A percentile compares a stretch with the other conserved stretches of the same genome.
These are phyloP conservation scores for Aix galericulata DNA, from an alignment of 2,113 vertebrate species.

Conservation along the genomic window DNA sequence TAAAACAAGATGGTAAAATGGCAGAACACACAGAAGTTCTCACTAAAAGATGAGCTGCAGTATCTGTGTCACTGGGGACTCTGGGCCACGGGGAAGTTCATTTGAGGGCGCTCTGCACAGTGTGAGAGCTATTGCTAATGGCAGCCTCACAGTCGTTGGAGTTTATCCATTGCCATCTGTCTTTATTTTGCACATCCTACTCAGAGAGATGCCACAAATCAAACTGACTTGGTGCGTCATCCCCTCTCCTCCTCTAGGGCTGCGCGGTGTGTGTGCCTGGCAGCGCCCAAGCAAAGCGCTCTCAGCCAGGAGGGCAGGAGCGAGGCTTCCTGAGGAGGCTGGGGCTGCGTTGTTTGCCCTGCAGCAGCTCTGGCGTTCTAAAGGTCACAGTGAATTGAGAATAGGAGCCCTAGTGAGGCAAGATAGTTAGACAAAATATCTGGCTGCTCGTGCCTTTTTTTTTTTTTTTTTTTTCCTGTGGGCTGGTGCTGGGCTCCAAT, in stretches of 20 bases:
- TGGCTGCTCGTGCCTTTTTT: neutral
- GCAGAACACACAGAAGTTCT: neutral
- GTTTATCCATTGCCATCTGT: conserved; percentile 50
- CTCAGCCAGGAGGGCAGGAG: neutral
- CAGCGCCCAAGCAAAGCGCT: neutral
- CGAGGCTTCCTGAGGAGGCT: neutral
- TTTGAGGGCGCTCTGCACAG: neutral
- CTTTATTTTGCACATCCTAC: conserved; percentile 49
- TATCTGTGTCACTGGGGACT: neutral
- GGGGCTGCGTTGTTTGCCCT: neutral
- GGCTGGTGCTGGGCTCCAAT: neutral
- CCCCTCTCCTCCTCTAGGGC: neutral
- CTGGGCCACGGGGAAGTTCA: conserved; percentile 23
- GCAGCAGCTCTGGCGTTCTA: neutral
- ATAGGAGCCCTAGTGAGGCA: conserved; percentile 48
- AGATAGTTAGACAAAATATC: neutral
- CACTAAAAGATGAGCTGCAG: neutral
- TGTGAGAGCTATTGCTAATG: neutral
- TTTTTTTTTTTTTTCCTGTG: neutral
- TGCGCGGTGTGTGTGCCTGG: neutral
- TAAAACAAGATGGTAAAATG: neutral
- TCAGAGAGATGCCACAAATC: conserved; percentile 53
- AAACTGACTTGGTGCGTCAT: conserved; percentile 54
- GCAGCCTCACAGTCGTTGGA: conserved; percentile 7
- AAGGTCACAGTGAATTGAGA: conserved; percentile 54